These are phyloP conservation scores for Triplophysa bombifrons DNA, from an alignment of 2,797 vertebrate species.

Conservation along the genomic window DNA sequence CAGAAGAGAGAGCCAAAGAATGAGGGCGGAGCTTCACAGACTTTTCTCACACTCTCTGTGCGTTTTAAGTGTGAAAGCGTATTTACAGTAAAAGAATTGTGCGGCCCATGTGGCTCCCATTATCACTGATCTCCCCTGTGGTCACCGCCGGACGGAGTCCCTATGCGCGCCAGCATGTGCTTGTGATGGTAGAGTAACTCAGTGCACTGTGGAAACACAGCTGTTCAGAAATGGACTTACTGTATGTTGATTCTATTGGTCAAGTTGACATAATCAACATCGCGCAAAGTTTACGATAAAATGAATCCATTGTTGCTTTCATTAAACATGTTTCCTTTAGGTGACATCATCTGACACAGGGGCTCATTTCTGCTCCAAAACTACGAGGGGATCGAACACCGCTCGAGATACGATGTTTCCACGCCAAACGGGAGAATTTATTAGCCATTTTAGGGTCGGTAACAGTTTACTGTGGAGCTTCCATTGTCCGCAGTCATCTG, in stretches of 20 bases:
- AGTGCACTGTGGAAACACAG: background rate
- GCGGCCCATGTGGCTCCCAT: constrained; percentile 75
- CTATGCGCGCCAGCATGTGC: constrained; percentile 43
- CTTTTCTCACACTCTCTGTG: constrained; percentile 55
- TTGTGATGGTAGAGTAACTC: constrained; percentile 9
- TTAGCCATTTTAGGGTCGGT: constrained; percentile 29
- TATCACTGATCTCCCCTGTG: constrained; percentile 65
- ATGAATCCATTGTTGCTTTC: background rate
- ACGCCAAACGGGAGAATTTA: constrained; percentile 35
- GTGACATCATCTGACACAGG: constrained; percentile 46
- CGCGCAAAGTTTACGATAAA: background rate
- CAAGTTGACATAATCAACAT: background rate
- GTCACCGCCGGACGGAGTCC: constrained; percentile 63
- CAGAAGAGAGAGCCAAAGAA: constrained; percentile 38
- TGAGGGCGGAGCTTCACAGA: constrained; percentile 30
- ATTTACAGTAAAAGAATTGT: constrained; percentile 68
- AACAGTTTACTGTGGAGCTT: constrained; percentile 38
- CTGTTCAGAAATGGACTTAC: background rate
- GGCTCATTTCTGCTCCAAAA: constrained; percentile 18
- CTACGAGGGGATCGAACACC: constrained; percentile 16
- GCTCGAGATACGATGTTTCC: constrained; percentile 13
- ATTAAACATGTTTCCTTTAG: background rate
- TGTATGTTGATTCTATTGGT: background rate
- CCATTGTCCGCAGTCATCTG: constrained; percentile 44
- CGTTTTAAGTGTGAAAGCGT: constrained; percentile 53